phyloP scores from a whole-genome alignment of 2,888 invertebrate species.

The Phoenoteleia sp. region DNA sequence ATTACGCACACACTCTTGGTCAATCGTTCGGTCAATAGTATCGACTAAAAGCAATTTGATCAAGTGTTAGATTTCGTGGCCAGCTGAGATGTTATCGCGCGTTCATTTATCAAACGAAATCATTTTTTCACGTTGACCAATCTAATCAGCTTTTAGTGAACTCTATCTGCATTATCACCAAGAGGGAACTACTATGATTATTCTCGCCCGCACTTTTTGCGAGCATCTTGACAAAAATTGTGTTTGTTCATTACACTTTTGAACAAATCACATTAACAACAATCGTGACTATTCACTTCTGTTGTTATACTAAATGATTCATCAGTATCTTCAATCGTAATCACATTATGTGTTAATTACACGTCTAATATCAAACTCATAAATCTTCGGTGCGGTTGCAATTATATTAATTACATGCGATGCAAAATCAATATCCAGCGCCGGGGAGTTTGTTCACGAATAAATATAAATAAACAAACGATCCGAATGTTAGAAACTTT shows the following conservation, averaged over 20 bases:
- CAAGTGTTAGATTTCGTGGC: slow-evolving; percentile 36
- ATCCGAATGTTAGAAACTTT: background rate
- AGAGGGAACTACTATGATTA: background rate
- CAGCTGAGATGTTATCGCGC: slow-evolving; percentile 31
- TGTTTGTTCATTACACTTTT: slow-evolving; percentile 21
- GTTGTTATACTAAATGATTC: slow-evolving; percentile 65
- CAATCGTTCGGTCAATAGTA: slow-evolving; percentile 55
- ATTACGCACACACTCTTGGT: slow-evolving; percentile 43
- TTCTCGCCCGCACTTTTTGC: slow-evolving; percentile 1
- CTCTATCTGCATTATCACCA: slow-evolving; percentile 27
- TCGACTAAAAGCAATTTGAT: slow-evolving; percentile 41
- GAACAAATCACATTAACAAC: slow-evolving; percentile 53
- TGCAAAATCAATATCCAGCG: slow-evolving; percentile 47
- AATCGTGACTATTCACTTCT: slow-evolving; percentile 62
- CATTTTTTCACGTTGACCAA: slow-evolving; percentile 44
- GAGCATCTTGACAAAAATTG: slow-evolving; percentile 6
- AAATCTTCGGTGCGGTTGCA: slow-evolving; percentile 50
- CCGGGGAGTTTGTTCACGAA: background rate
- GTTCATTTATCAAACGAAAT: slow-evolving; percentile 31
- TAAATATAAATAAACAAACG: slow-evolving; percentile 4
- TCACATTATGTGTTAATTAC: slow-evolving; percentile 68
- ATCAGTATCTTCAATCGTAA: slow-evolving; percentile 62
- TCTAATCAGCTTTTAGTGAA: slow-evolving; percentile 44
- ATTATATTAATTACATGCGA: slow-evolving; percentile 58
- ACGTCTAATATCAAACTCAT: slow-evolving; percentile 61